Conservation (phyloP, 2,888 invertebrate genomes). For the Bruchidius siliquastri region DNA sequence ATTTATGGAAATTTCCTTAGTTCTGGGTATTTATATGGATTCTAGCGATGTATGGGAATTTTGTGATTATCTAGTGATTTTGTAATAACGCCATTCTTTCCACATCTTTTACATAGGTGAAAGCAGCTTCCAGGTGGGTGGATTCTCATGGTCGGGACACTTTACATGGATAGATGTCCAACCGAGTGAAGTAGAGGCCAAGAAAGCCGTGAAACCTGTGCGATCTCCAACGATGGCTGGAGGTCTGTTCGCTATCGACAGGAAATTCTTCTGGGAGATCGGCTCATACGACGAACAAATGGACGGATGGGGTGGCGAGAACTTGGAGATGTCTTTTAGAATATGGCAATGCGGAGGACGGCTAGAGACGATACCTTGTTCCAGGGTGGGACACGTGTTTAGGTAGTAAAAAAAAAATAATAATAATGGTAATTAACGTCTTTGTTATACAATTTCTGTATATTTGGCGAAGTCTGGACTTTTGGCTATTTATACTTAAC, state of each 20-base stretch:
- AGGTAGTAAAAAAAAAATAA: neutral
- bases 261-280: constrained; percentile 88
- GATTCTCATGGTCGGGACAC: constrained; percentile 85
- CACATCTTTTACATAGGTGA: constrained; percentile 32
- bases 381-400: constrained; percentile 39
- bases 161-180: constrained; percentile 88
- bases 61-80: neutral
- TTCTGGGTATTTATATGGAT: no score
- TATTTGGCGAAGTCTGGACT: no score
- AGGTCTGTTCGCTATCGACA: constrained; percentile 89
- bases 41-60: no score
- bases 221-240: constrained; percentile 98
- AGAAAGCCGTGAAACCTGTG: constrained; percentile 60
- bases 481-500: no score
- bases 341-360: constrained; percentile 88
- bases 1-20: no score
- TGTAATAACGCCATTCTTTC: no score
- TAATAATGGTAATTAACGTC: no score
- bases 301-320: constrained; percentile 98
- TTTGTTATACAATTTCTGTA: no score
- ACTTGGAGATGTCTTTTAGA: constrained; percentile 95
- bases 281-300: constrained; percentile 95
- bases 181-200: constrained; percentile 52
- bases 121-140: constrained; percentile 63
- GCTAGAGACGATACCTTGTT: constrained; percentile 63